Base-by-base conservation (phyloP, 2,113 vertebrate species). In the Rhipidura dahli region DNA sequence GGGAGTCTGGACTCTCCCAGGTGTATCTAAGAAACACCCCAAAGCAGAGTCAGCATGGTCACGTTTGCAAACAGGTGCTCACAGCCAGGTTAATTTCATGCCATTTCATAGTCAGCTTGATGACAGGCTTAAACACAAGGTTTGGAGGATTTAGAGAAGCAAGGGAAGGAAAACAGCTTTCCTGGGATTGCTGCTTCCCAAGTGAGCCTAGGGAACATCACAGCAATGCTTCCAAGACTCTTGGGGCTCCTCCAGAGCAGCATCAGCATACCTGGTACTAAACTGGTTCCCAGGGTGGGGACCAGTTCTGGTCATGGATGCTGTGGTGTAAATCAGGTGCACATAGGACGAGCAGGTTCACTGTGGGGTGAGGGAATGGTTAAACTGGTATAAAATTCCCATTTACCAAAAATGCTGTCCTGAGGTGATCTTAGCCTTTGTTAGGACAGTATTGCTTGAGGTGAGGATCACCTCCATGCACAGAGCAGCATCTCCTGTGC, bases 171-270 rank as follows among this genome's bases (percentile, higher is more conserved):
- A 77, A 93, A 53, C 23, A 63, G 16, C 45, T 76, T 76, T 64
- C 61, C 75, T 82, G 53, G 53, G 49, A n/a, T 45, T 65, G 82
- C 30, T 63, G 28, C 56, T 71, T 71, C 15, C 28, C 1, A 1
- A 28, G 19, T 0, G 2, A 89, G 42, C 22, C 40, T 11, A 3
- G 31, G 50, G n/a, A 44, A 12, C 37, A 3, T 5, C 26, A 2
- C 11, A 40, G n/a, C 15, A 13, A 3, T 21, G n/a, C 6, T 50
- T 10, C 35, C 0, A 7, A 50, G 42, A 9, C 26, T 40, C 31
- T 12, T 23, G 54, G 54, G 28, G 19, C 20, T 53, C 37, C 33
- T 10, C 21, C 7, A 27, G 11, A 16, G 2, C 3, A 1, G 9
- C 22, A 21, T 23, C 42, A 87, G 72, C 44, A 20, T 20, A 54